A percentile compares a stretch with the other conserved stretches of the same genome.
These are phyloP conservation scores for Turdus rufiventris DNA, from an alignment of 2,113 vertebrate species.

Conservation along the genomic window DNA sequence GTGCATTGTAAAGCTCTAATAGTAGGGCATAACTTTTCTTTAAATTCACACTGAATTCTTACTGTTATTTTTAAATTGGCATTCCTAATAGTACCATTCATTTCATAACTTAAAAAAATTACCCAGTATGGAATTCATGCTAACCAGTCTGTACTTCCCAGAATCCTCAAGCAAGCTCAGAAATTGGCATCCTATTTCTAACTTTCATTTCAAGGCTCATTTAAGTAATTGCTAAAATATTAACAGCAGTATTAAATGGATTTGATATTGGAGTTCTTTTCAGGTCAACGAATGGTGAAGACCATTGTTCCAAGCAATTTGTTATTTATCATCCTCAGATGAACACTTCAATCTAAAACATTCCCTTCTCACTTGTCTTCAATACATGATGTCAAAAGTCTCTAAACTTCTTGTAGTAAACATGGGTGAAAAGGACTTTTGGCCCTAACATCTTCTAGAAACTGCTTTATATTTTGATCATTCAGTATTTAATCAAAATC, in stretches of 20 bases:
- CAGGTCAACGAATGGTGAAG: neutral
- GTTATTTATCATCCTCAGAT: neutral
- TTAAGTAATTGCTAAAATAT: constrained; percentile 24
- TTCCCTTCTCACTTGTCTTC: neutral
- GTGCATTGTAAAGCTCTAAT: neutral
- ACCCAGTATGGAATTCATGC: neutral
- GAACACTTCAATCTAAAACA: neutral
- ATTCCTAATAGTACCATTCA: neutral
- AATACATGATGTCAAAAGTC: neutral
- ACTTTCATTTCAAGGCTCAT: constrained; percentile 11
- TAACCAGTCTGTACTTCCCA: neutral
- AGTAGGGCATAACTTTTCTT: neutral
- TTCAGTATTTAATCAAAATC: neutral
- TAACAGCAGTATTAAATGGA: neutral
- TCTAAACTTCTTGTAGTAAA: neutral
- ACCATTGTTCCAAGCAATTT: neutral
- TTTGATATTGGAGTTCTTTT: constrained; percentile 7
- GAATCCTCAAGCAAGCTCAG: neutral
- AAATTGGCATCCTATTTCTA: neutral
- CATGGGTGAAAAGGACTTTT: neutral
- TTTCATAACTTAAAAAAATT: neutral
- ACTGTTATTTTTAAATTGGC: neutral
- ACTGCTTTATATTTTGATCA: neutral
- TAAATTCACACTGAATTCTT: neutral
- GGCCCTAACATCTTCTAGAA: neutral